Evolutionary conservation across 2,113 vertebrate genomes (phyloP).

Genomic region (Pitta sordida): DNA sequence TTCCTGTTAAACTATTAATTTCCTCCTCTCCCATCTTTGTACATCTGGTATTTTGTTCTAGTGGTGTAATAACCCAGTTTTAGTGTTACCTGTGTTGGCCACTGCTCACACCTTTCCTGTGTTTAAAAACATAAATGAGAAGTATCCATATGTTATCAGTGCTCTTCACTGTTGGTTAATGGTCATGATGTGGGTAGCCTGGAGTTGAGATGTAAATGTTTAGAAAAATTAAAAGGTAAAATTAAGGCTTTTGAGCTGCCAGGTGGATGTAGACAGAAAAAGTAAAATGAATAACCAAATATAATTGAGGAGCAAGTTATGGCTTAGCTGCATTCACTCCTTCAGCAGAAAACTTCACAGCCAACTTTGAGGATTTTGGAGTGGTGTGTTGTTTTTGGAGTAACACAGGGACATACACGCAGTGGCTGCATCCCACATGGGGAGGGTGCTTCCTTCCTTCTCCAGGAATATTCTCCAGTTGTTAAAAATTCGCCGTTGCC

Average conservation of each 20-base stretch:
- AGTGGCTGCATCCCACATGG: fast-evolving
- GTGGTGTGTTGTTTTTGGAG: background rate
- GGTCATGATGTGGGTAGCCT: background rate
- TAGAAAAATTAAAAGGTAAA: background rate
- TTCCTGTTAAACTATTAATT: background rate
- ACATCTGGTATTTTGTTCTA: background rate
- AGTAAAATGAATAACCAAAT: background rate
- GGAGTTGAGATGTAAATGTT: background rate
- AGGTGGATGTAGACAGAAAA: background rate
- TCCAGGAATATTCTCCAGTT: background rate
- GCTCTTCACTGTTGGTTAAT: background rate
- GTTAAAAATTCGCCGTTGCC: background rate
- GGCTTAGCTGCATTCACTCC: fast-evolving
- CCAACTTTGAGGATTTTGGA: background rate
- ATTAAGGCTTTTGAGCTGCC: background rate
- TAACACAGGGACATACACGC: fast-evolving
- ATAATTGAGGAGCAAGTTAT: background rate
- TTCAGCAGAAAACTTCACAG: background rate
- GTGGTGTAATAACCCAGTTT: background rate
- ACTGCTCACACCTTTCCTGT: background rate
- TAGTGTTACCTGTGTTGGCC: fast-evolving
- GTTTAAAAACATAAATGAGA: background rate
- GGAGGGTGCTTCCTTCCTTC: background rate
- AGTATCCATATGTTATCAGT: background rate
- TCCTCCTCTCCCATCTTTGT: background rate